Evolutionary conservation across 2,113 vertebrate species (phyloP), one percentile per base, ranked within the genome.

Genomic region (Leiothrix lutea): DNA sequence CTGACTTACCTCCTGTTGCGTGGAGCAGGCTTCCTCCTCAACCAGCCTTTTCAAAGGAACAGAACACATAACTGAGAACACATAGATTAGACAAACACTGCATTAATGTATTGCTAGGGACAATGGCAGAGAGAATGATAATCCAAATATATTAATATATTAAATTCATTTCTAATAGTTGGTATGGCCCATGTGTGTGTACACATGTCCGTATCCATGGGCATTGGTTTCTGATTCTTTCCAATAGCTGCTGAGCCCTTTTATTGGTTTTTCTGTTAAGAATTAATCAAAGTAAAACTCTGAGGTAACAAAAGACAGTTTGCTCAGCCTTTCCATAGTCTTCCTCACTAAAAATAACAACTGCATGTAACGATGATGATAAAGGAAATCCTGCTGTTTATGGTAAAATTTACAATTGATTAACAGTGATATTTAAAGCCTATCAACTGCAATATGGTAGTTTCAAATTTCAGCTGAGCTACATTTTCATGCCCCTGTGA

Each of bases 121-220:
- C 25, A 61, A 24, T 51, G 29, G 14, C 42, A 91, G 40, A 58
- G 50, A 70, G 51, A 38, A 57, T 78, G 45, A 11, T 36, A 80
- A 54, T 51, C 21, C 9, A 16, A 54, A 80, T 5, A 51, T 15
- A 24, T 23, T 81, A 21, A 82, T 19, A 64, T 17, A 35, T 25
- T 62, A 26, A 80, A 26, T 62, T 48, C 3, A n/a, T 92, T 83
- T 80, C 40, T 77, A 20, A 24, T 47, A 19, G 18, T 80, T 24
- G 45, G 3, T 61, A 6, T 48, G 18, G 15, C 14, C 12, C 0
- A 0, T 48, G 11, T 50, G 5, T 53, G 22, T 50, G 17, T 5
- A 4, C 15, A 17, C 6, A 25, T 2, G 1, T 58, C 36, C 1
- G 0, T 80, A 31, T 47, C 33, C n/a, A 9, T 42, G 18, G 44